Base-by-base conservation (phyloP, 1,140 invertebrate genomes). In the Bicyclus anynana region DNA sequence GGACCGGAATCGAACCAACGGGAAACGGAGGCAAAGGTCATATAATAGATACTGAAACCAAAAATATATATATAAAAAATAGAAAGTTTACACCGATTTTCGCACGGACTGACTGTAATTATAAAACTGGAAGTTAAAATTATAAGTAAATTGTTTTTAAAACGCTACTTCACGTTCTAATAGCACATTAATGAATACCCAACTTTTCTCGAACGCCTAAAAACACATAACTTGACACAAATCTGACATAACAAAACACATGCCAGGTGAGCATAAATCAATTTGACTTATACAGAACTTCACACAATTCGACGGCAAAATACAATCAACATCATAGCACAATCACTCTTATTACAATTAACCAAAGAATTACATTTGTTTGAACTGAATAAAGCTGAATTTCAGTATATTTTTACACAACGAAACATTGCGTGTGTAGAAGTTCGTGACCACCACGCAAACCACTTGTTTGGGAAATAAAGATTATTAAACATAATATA, bases 231-330 rank as follows among this genome's bases (percentile, higher is more conserved):
- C 37, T 10, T 23, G 21, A 17, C 33, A 52, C 50, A 26, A 40
- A 14, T 40, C 17, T 23, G 21, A 21, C 21, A 49, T 29, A 38
- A 51, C n/a, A 51, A 14, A 51, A 47, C 29, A 47, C 55, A 58
- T 48, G 55, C 56, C 38, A 58, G 26, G 48, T n/a, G 27, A 18
- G 18, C 49, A 52, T 52, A 59, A 59, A 59, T 59, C 56, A 59
- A 46, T 59, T 59, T 52, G 40, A 52, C 33, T 17, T 16, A 40
- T 16, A 40, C 37, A 17, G 37, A 16, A 40, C 17, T 40, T 40
- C 37, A 16, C 13, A 40, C 37, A 40, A 13, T 13, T 40, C 16
- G 9, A 40, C 16, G 13, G 16, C 1, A 40, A 40, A 40, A 16
- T 12, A 40, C 6, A 33, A 33, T 33, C 17, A 16, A 5, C 5